Conservation (phyloP, 2,888 invertebrate genomes). For the Drosophila mayaguana region DNA sequence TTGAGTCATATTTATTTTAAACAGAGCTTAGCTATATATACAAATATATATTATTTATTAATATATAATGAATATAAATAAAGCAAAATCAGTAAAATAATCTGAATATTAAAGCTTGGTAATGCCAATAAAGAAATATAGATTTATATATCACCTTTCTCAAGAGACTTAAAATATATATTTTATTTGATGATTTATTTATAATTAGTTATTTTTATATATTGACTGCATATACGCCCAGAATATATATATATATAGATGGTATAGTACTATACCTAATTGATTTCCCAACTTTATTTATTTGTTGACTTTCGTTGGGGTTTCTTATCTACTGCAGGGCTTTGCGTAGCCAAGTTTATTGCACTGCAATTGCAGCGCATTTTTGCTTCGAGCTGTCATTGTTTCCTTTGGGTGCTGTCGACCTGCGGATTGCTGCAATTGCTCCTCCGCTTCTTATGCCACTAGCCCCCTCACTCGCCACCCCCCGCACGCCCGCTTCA, state of each 20-base stretch:
- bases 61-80: too few relatives aligned
- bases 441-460: neutral
- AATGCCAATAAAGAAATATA: too few relatives aligned
- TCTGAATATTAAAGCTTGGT: too few relatives aligned
- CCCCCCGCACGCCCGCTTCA: neutral
- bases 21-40: too few relatives aligned
- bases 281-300: neutral
- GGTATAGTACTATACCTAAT: neutral
- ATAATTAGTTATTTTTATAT: neutral
- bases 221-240: neutral
- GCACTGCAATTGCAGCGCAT: slow-evolving; percentile 40
- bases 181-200: neutral
- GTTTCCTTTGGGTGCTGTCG: slow-evolving; percentile 41
- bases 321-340: neutral
- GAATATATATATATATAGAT: too few relatives aligned
- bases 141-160: too few relatives aligned
- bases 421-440: slow-evolving; percentile 35
- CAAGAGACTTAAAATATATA: too few relatives aligned
- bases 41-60: too few relatives aligned
- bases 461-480: too few relatives aligned
- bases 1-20: too few relatives aligned
- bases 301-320: neutral
- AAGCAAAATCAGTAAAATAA: too few relatives aligned
- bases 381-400: slow-evolving; percentile 43
- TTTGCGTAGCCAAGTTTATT: slow-evolving; percentile 8